Percentiles rank a stretch among this genome's conserved stretches.
phyloP scores from a whole-genome alignment of 2,797 vertebrate species.

The Karalla daura region DNA sequence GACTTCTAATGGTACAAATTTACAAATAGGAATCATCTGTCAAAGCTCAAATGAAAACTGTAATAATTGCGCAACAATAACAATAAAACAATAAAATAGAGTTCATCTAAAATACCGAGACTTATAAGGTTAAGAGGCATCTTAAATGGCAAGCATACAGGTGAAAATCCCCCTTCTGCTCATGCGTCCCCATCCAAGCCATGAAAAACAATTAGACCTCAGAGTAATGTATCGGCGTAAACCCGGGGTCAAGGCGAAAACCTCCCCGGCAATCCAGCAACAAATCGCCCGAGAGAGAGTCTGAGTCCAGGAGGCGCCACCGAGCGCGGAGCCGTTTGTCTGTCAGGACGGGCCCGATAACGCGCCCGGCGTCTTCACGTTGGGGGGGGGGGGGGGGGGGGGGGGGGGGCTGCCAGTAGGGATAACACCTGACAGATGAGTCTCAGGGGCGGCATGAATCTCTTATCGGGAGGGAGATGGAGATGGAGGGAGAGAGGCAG shows the following conservation, averaged over 20 bases:
- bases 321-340: constrained; percentile 34
- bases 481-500: constrained; percentile 42
- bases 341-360: constrained; percentile 46
- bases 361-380: constrained; percentile 42
- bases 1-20: not conserved
- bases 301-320: constrained; percentile 1
- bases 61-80: too few species aligned
- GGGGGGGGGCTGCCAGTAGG: constrained; percentile 43
- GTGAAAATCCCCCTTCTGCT: not conserved
- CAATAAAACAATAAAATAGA: too few species aligned
- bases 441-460: constrained; percentile 64
- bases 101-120: too few species aligned
- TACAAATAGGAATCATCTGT: too few species aligned
- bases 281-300: constrained; percentile 37
- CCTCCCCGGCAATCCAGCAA: constrained; percentile 23
- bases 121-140: too few species aligned
- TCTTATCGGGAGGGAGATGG: constrained; percentile 33
- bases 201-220: not conserved
- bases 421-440: constrained; percentile 61
- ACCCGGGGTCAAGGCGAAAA: constrained; percentile 14
- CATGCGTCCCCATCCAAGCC: not conserved
- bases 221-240: not conserved
- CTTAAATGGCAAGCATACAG: too few species aligned
- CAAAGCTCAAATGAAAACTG: too few species aligned
- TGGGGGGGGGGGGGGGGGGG: too few species aligned